These are phyloP conservation scores for Hephaestus fuliginosus DNA, from an alignment of 2,797 vertebrate species.

Conservation along the genomic window DNA sequence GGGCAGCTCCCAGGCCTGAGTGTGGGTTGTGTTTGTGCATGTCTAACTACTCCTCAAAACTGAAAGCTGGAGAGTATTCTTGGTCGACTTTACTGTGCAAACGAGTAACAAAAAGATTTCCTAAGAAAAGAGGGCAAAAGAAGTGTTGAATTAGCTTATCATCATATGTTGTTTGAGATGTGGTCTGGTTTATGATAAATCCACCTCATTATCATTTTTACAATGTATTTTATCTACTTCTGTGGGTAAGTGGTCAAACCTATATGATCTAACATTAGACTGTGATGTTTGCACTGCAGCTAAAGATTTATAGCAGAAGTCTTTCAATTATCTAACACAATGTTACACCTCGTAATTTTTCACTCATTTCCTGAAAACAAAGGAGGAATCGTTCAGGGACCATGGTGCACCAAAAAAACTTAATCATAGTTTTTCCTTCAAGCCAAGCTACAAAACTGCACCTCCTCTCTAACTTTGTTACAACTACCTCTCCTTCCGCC, in stretches of 20 bases:
- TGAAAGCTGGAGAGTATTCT: slow-evolving; percentile 18
- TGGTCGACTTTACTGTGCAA: slow-evolving; percentile 25
- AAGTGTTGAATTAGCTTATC: background rate
- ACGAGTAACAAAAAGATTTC: slow-evolving; percentile 8
- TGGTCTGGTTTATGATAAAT: background rate
- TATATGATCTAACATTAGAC: background rate
- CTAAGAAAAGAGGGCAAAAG: background rate
- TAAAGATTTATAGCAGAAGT: background rate
- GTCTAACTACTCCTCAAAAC: slow-evolving; percentile 27
- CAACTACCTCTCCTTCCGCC: background rate
- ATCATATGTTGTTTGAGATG: slow-evolving; percentile 8
- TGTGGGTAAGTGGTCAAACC: slow-evolving; percentile 7
- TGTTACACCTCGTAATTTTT: background rate
- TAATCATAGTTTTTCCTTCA: background rate
- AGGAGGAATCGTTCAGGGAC: background rate
- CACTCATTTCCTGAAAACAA: slow-evolving; percentile 1
- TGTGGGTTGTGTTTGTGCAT: slow-evolving; percentile 55
- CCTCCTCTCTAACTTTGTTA: background rate
- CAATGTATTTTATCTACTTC: background rate
- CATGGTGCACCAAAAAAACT: background rate
- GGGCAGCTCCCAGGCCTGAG: slow-evolving; percentile 52
- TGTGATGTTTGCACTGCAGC: background rate
- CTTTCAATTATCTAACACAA: background rate
- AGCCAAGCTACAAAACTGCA: too few species aligned
- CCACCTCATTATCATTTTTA: background rate